Conservation (phyloP, 2,888 invertebrate genomes). For the Lasioglossum malachurum region DNA sequence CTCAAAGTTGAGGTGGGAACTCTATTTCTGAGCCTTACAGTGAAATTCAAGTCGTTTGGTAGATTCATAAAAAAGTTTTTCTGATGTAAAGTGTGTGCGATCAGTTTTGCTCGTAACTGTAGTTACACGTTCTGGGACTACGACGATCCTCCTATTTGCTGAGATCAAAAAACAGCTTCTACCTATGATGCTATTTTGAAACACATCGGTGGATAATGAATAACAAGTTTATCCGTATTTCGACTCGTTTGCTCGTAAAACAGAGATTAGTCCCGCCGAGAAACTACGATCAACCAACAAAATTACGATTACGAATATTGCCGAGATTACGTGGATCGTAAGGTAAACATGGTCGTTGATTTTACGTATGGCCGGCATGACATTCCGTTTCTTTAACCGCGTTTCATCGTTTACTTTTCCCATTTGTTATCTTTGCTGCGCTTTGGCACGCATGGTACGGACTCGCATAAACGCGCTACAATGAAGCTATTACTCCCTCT, state of each 20-base stretch:
- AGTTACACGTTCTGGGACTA: not conserved
- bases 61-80: no score
- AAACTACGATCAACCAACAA: not conserved
- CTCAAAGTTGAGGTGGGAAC: no score
- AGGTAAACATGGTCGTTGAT: not conserved
- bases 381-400: not conserved
- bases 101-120: no score
- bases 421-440: slow-evolving; percentile 2
- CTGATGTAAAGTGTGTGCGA: no score
- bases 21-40: no score
- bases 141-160: not conserved
- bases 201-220: not conserved
- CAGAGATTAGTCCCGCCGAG: not conserved
- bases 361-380: not conserved
- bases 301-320: not conserved
- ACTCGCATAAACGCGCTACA: not conserved
- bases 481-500: no score
- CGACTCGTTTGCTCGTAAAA: not conserved
- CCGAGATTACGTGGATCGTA: not conserved
- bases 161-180: not conserved
- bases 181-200: not conserved
- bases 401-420: not conserved
- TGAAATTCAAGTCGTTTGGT: no score
- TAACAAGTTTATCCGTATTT: not conserved
- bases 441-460: not conserved